Evolutionary conservation across 2,797 vertebrate species (phyloP).

Genomic region (Choloepus didactylus): DNA sequence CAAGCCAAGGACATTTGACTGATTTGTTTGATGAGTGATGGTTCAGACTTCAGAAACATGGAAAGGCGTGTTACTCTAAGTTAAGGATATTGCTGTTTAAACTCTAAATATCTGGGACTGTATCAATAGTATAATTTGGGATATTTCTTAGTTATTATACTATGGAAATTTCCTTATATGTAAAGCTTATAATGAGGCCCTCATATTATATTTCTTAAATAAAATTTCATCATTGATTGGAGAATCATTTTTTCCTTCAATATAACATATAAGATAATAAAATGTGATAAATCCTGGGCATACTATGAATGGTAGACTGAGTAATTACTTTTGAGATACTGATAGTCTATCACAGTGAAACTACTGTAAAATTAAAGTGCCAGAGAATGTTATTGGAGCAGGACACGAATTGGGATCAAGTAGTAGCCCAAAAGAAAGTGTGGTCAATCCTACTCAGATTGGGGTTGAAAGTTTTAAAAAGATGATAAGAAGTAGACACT

Average conservation of each 20-base stretch:
- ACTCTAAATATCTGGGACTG: neutral
- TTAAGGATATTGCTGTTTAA: neutral
- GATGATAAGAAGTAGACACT: neutral
- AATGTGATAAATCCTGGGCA: neutral
- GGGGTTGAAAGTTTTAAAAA: neutral
- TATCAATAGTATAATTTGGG: neutral
- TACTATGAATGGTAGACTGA: neutral
- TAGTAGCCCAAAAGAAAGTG: neutral
- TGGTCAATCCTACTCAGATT: neutral
- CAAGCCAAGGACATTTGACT: neutral
- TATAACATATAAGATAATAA: neutral
- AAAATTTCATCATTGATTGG: neutral
- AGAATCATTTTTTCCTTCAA: neutral
- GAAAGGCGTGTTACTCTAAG: neutral
- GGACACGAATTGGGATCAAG: neutral
- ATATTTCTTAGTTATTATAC: neutral
- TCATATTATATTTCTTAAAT: neutral
- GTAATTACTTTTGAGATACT: neutral
- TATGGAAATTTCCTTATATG: neutral
- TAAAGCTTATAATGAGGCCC: neutral
- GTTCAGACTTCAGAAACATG: neutral
- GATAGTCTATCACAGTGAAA: neutral
- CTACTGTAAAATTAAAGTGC: neutral
- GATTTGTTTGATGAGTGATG: neutral
- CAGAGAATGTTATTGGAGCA: neutral